These are phyloP conservation scores for Anolis apletophallus DNA, from an alignment of 2,797 vertebrate species.

Conservation along the genomic window DNA sequence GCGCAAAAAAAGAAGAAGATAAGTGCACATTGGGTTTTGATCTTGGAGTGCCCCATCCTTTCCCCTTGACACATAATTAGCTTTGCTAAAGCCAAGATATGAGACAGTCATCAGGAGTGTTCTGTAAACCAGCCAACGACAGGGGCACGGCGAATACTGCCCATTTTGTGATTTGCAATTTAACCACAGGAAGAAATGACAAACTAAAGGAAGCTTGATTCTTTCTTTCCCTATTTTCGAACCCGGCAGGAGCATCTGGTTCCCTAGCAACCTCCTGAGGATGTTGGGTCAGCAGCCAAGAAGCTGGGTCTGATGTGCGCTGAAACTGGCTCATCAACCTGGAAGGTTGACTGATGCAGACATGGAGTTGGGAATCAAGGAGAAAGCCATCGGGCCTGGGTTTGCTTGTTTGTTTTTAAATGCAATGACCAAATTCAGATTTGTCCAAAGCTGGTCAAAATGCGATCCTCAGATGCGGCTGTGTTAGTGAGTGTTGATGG, in stretches of 20 bases:
- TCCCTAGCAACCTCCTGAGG: not conserved
- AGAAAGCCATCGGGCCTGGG: not conserved
- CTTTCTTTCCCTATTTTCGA: not conserved
- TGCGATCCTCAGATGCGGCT: too few relatives aligned
- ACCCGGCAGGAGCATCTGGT: slow-evolving; percentile 26
- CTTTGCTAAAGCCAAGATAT: not conserved
- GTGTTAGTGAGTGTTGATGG: too few relatives aligned
- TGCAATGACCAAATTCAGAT: not conserved
- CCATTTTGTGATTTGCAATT: rapidly evolving
- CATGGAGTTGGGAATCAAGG: not conserved
- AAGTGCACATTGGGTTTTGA: slow-evolving; percentile 53
- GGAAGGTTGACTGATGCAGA: not conserved
- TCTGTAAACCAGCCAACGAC: not conserved
- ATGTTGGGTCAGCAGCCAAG: slow-evolving; percentile 17
- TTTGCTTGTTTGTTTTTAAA: not conserved
- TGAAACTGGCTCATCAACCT: not conserved
- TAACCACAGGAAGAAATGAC: slow-evolving; percentile 19
- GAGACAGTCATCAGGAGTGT: rapidly evolving
- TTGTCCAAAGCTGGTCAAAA: not conserved
- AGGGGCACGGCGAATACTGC: not conserved
- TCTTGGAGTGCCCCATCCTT: slow-evolving; percentile 39
- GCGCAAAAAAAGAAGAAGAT: slow-evolving; percentile 69
- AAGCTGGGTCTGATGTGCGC: not conserved
- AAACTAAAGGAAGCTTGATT: not conserved
- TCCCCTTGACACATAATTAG: slow-evolving; percentile 58